phyloP scores from a whole-genome alignment of 2,888 invertebrate species.

The Harpalus rufipes region DNA sequence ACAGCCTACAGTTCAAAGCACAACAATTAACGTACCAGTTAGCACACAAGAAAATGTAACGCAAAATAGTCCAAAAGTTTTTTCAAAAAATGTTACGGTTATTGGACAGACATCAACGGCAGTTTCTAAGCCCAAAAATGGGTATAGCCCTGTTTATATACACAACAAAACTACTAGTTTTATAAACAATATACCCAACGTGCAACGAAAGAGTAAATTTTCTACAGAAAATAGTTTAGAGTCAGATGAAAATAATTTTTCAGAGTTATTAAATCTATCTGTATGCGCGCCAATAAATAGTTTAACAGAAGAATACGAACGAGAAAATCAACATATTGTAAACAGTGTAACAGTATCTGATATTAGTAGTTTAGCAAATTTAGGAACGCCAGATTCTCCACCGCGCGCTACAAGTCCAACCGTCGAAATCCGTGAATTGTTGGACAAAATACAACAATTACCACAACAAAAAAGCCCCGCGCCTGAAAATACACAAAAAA shows the following conservation, averaged over 20 bases:
- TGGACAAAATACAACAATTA: slow-evolving; percentile 85
- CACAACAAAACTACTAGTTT: slow-evolving; percentile 63
- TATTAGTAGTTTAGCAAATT: slow-evolving; percentile 84
- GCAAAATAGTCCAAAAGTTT: slow-evolving; percentile 41
- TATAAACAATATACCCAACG: slow-evolving; percentile 44
- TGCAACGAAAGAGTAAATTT: slow-evolving; percentile 22
- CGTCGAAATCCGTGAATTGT: slow-evolving; percentile 85
- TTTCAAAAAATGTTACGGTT: slow-evolving; percentile 13
- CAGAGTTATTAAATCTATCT: slow-evolving; percentile 75
- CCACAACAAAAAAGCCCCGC: slow-evolving; percentile 77
- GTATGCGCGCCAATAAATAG: slow-evolving; percentile 73
- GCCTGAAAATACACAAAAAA: slow-evolving; percentile 67
- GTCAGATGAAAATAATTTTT: slow-evolving; percentile 75
- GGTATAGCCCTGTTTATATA: slow-evolving; percentile 54
- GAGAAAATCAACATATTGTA: slow-evolving; percentile 73
- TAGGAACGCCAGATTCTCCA: slow-evolving; percentile 86
- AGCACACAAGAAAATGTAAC: slow-evolving; percentile 9
- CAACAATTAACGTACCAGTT: not conserved
- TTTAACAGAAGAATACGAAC: slow-evolving; percentile 46
- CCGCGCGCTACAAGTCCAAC: slow-evolving; percentile 92
- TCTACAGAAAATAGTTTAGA: slow-evolving; percentile 72
- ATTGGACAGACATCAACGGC: slow-evolving; percentile 25
- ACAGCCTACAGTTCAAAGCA: slow-evolving; percentile 61
- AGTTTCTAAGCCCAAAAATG: not conserved
- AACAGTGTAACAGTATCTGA: slow-evolving; percentile 79